Percentiles rank a stretch among this genome's conserved stretches.
Evolutionary conservation across 2,888 invertebrate genomes (phyloP).

Genomic region (Itoplectis maculator): DNA sequence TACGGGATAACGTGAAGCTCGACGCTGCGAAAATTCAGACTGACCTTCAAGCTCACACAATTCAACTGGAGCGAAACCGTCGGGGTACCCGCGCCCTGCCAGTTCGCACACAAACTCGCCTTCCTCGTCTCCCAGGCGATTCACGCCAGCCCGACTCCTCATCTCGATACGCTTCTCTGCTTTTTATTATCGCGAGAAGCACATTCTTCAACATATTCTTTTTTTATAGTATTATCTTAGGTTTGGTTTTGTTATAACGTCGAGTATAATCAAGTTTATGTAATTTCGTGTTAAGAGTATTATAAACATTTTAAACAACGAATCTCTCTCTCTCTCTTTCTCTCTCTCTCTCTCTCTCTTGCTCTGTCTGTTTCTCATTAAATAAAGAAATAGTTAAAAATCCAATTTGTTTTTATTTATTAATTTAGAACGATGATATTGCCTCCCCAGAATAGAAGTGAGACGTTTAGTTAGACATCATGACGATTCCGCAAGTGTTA

Average conservation of each 20-base stretch:
- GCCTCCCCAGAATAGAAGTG: too few relatives aligned
- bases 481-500: too few relatives aligned
- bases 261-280: background rate
- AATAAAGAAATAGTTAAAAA: too few relatives aligned
- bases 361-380: too few relatives aligned
- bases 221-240: background rate
- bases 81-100: conserved; percentile 95
- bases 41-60: conserved; percentile 94
- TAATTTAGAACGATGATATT: too few relatives aligned
- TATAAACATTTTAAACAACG: too few relatives aligned
- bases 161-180: conserved; percentile 88
- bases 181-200: conserved; percentile 86
- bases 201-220: background rate
- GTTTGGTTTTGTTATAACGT: background rate
- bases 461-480: too few relatives aligned
- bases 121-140: conserved; percentile 94
- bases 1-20: conserved; percentile 90
- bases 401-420: too few relatives aligned
- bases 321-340: too few relatives aligned
- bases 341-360: too few relatives aligned
- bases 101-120: conserved; percentile 97
- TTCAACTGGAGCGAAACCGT: conserved; percentile 94
- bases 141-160: conserved; percentile 88
- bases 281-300: background rate
- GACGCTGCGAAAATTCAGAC: conserved; percentile 92